Base-by-base conservation (phyloP, 2,888 invertebrate genomes). In the Linnaemya tessellans region DNA sequence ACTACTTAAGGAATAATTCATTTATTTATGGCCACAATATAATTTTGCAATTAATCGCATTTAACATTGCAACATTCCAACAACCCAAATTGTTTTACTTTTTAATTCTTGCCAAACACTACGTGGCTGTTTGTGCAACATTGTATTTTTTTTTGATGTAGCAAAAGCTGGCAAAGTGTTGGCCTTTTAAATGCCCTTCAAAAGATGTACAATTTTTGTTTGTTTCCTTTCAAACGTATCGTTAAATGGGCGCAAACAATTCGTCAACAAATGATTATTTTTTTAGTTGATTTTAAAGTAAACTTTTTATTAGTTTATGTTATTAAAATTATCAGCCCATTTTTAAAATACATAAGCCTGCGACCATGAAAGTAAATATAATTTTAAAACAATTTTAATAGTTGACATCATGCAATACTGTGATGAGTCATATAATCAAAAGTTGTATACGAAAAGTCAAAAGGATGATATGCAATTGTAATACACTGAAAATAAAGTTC, bases 1-100 rank as follows among this genome's bases (percentile, higher is more conserved):
- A 67, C 18, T 75, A 46, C 60, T 62, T 41, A 77, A 43, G 65
- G 20, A 65, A 65, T 18, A 67, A 58, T 67, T 67, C 56, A 49
- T 67, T 77, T 38, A 77, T 58, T 22, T 68, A 68, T 68, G 54
- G 56, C 71, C 71, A 71, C 70, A 84, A 86, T 83, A 84, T 84
- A 87, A 84, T 85, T 87, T 85, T 78, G 78, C 85, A 86, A 87
- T 86, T 86, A 86, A 87, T 80, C 79, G 84, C 82, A 83, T 85
- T 87, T 87, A 87, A 75, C 85, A 87, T 84, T 87, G 62, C 62
- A 51, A 80, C 70, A 85, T 85, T 75, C 82, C 43, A 70, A 43
- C 62, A 62, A 60, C 38, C n/a, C 79, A 75, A 46, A 75, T 71
- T 60, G 35, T 49, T 67, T 51, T 3, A 30, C 30, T 49, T 43